Evolutionary conservation across 2,888 invertebrate species (phyloP).

Genomic region (Synergus gifuensis): DNA sequence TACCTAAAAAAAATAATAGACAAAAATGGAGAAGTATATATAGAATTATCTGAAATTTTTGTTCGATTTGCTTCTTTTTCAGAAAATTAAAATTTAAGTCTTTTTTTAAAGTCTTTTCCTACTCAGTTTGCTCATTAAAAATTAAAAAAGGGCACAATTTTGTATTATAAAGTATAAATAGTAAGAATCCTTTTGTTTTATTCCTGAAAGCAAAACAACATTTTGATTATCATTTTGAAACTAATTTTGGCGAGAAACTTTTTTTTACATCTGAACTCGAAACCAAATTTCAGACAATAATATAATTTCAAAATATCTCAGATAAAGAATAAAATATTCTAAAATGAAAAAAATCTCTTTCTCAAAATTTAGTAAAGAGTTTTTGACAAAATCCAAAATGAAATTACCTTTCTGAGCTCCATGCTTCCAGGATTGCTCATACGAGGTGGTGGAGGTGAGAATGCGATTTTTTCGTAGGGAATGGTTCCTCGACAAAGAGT

Average conservation of each 20-base stretch:
- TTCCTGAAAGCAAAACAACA: too few relatives aligned
- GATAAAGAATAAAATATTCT: background rate
- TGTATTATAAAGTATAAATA: too few relatives aligned
- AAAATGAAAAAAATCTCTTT: slow-evolving; percentile 9
- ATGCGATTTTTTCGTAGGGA: slow-evolving; percentile 74
- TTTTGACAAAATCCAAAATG: slow-evolving; percentile 52
- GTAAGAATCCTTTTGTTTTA: too few relatives aligned
- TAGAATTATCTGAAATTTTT: too few relatives aligned
- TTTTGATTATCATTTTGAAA: too few relatives aligned
- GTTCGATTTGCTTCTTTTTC: too few relatives aligned
- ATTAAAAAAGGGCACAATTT: too few relatives aligned
- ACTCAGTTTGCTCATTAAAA: too few relatives aligned
- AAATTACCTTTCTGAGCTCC: slow-evolving; percentile 64
- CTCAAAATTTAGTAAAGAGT: background rate
- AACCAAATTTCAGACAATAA: background rate
- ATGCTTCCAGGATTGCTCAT: slow-evolving; percentile 68
- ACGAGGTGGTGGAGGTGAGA: slow-evolving; percentile 69
- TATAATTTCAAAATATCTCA: slow-evolving; percentile 4
- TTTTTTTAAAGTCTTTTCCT: too few relatives aligned
- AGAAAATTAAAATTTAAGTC: too few relatives aligned
- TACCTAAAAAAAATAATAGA: background rate
- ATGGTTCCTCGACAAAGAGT: slow-evolving; percentile 71
- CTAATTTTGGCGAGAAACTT: too few relatives aligned
- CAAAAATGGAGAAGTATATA: background rate
- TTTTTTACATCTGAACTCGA: too few relatives aligned